phyloP scores from a whole-genome alignment of 2,888 invertebrate species.

The Agriopis marginaria region DNA sequence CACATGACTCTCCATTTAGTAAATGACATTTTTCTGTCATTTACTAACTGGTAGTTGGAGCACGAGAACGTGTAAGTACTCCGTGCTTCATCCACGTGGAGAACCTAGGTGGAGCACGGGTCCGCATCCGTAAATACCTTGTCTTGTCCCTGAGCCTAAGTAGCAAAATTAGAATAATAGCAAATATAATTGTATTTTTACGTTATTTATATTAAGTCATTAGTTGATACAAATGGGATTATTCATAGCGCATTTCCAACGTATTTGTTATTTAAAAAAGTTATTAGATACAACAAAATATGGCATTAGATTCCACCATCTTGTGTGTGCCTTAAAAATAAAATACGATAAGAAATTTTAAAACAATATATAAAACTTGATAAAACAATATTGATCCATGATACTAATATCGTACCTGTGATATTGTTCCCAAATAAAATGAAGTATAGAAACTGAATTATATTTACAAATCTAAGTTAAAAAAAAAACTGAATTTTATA shows the following conservation, averaged over 20 bases:
- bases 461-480: neutral
- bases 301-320: constrained; percentile 4
- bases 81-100: too few species aligned
- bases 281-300: neutral
- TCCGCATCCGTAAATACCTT: too few species aligned
- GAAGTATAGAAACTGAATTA: neutral
- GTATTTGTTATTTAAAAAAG: neutral
- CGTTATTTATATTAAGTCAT: too few species aligned
- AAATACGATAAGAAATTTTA: constrained; percentile 9
- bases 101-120: too few species aligned
- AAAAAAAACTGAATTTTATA: neutral
- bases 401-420: constrained; percentile 19
- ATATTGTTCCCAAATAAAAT: constrained; percentile 14
- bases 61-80: too few species aligned
- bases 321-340: constrained; percentile 11
- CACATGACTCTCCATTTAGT: too few species aligned
- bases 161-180: too few species aligned
- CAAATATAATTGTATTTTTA: too few species aligned
- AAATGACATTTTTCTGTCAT: too few species aligned
- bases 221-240: neutral
- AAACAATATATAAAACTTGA: neutral
- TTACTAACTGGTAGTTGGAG: too few species aligned
- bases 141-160: too few species aligned
- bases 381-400: neutral
- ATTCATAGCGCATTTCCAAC: neutral